Evolutionary conservation across 2,888 invertebrate genomes (phyloP).

Genomic region (Limnephilus lunatus): DNA sequence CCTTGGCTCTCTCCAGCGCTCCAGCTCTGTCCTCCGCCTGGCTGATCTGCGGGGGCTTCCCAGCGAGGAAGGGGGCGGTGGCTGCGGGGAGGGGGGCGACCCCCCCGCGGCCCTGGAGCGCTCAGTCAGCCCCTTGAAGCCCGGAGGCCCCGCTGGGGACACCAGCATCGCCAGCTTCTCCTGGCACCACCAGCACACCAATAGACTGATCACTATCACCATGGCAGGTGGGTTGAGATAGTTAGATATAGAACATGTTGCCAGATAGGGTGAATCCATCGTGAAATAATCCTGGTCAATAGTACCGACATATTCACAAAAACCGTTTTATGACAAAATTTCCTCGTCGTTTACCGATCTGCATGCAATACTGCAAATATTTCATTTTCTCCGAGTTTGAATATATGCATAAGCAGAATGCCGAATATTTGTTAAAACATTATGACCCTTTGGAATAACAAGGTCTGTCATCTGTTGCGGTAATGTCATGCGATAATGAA

Average conservation of each 20-base stretch:
- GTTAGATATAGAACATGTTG: background rate
- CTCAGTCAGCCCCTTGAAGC: constrained; percentile 72
- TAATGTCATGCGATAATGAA: no score
- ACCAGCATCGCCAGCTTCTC: constrained; percentile 84
- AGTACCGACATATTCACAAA: background rate
- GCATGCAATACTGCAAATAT: no score
- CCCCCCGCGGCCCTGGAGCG: constrained; percentile 71
- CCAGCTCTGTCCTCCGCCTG: constrained; percentile 85
- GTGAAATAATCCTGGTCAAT: background rate
- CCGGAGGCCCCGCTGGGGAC: constrained; percentile 70
- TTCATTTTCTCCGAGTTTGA: no score
- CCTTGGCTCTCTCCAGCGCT: constrained; percentile 88
- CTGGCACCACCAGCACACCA: constrained; percentile 92
- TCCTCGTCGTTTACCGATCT: background rate
- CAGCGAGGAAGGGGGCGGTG: constrained; percentile 78
- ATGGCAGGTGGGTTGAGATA: constrained; percentile 72
- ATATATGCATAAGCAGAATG: no score
- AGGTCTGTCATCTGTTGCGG: no score
- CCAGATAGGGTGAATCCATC: constrained; percentile 14
- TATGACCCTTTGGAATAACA: no score
- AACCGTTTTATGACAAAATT: background rate
- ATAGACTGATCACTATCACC: constrained; percentile 84
- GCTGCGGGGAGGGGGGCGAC: constrained; percentile 67
- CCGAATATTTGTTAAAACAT: no score
- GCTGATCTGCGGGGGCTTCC: constrained; percentile 90